These are phyloP conservation scores for Aegithalos caudatus DNA, from an alignment of 2,113 vertebrate genomes.

Conservation along the genomic window DNA sequence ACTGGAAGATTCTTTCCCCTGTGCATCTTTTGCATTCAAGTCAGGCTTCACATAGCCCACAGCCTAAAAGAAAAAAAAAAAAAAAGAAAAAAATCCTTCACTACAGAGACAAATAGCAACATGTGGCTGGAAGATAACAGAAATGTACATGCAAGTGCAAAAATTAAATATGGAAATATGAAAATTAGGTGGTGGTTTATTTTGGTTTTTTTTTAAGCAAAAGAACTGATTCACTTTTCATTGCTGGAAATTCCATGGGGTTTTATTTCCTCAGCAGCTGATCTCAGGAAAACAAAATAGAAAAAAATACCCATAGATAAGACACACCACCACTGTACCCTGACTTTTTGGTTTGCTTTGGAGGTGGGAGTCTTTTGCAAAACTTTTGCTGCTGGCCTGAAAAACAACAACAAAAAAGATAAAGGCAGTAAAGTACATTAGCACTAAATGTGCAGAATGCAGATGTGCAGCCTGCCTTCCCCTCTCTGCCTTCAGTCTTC, in stretches of 20 bases:
- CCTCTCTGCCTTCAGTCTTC: not conserved
- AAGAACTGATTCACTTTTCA: constrained; percentile 54
- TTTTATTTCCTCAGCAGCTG: constrained; percentile 61
- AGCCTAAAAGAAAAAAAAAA: not conserved
- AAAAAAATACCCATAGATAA: constrained; percentile 44
- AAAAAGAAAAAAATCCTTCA: not conserved
- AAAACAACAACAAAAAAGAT: not conserved
- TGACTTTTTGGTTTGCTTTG: constrained; percentile 24
- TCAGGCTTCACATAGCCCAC: constrained; percentile 23
- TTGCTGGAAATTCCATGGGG: constrained; percentile 57
- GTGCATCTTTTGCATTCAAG: constrained; percentile 35
- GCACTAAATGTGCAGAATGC: constrained; percentile 1
- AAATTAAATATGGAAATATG: constrained; percentile 74
- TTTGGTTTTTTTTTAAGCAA: not conserved
- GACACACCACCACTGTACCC: constrained; percentile 10
- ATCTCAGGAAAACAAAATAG: constrained; percentile 52
- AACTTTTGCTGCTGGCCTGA: constrained; percentile 50
- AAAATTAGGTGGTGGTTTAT: constrained; percentile 58
- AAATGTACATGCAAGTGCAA: constrained; percentile 33
- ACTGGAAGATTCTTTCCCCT: not conserved
- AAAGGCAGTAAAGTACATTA: not conserved
- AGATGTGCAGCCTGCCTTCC: not conserved
- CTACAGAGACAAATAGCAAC: constrained; percentile 58
- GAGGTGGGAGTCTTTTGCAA: constrained; percentile 12
- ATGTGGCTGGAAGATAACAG: constrained; percentile 55